These are phyloP conservation scores for Stenopsyche tienmushanensis DNA, from an alignment of 1,140 invertebrate genomes.

Conservation along the genomic window DNA sequence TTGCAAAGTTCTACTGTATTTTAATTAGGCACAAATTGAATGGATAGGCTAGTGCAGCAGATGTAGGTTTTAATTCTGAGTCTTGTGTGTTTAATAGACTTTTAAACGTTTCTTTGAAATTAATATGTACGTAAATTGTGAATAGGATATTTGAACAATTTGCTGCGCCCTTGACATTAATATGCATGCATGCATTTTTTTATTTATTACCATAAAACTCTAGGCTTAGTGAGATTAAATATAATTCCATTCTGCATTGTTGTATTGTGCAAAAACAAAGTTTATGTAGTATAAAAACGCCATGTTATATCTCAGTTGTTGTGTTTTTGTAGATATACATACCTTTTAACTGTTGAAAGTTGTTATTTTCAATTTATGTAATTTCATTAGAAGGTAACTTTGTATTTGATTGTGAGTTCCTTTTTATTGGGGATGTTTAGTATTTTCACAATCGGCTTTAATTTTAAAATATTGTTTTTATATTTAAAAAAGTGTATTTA, in stretches of 20 bases:
- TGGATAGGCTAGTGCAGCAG: constrained; percentile 7
- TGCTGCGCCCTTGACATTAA: too few species aligned
- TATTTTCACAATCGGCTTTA: too few species aligned
- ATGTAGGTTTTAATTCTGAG: neutral
- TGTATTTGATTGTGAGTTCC: too few species aligned
- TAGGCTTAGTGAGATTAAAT: constrained; percentile 27
- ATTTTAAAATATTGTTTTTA: too few species aligned
- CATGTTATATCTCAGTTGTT: constrained; percentile 33
- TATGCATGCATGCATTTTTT: constrained; percentile 27
- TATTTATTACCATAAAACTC: constrained; percentile 24
- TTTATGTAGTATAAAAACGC: constrained; percentile 29
- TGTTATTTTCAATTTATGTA: constrained; percentile 28
- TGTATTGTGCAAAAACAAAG: constrained; percentile 23
- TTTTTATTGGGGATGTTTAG: too few species aligned
- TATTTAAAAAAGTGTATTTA: too few species aligned
- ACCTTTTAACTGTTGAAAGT: constrained; percentile 4
- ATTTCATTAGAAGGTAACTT: constrained; percentile 18
- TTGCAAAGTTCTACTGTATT: constrained; percentile 13
- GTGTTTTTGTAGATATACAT: constrained; percentile 27
- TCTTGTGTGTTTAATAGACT: neutral
- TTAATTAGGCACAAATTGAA: constrained; percentile 29
- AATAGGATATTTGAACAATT: constrained; percentile 2
- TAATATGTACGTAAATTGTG: neutral
- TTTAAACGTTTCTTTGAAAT: neutral
- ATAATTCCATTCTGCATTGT: constrained; percentile 38